Base-by-base conservation (phyloP, 2,113 vertebrate species). In the Serinus canaria region DNA sequence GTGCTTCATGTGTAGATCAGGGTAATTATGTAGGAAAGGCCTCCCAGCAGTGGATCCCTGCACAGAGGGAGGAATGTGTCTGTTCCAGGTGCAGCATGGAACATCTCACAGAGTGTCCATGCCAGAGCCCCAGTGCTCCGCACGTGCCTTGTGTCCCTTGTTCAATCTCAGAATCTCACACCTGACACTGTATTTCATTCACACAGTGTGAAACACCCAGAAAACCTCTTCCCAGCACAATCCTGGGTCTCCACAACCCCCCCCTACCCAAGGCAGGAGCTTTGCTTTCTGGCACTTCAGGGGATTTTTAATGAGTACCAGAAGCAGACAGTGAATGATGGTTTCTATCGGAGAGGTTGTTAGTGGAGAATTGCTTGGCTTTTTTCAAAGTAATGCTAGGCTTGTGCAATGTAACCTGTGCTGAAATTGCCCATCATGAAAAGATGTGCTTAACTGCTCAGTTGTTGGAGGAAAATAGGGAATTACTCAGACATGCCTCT, bases 401-500 rank as follows among this genome's bases (percentile, higher is more conserved):
- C 35, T 92, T 70, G 46, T 91, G 60, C 80, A 33, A 12, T 63
- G 87, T 50, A 89, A 96, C 68, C 84, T 85, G 6, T 31, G 59
- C 13, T 28, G 85, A 94, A 81, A 94, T 86, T 77, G 85, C 68
- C 90, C 72, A 31, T 92, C 64, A 20, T 63, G 76, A 78, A 87
- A 90, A 90, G 92, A 94, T 70, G 67, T 85, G 84, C 82, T 95
- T 85, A 77, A 92, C 84, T 83, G 53, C 75, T 94, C 89, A 15
- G 6, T 83, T 84, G 89, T 87, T 92, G 87, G 87, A 82, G 90
- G 78, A 90, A 92, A 87, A 95, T 30, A 82, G 67, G 78, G 82
- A 89, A 94, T 95, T 95, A 90, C 85, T 95, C 92, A 86, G 75
- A 91, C 67, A 25, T 80, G 79, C 59, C 60, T 58, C 52, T 91